Conservation (phyloP, 2,113 vertebrate species). For the Oryzias melastigma region DNA sequence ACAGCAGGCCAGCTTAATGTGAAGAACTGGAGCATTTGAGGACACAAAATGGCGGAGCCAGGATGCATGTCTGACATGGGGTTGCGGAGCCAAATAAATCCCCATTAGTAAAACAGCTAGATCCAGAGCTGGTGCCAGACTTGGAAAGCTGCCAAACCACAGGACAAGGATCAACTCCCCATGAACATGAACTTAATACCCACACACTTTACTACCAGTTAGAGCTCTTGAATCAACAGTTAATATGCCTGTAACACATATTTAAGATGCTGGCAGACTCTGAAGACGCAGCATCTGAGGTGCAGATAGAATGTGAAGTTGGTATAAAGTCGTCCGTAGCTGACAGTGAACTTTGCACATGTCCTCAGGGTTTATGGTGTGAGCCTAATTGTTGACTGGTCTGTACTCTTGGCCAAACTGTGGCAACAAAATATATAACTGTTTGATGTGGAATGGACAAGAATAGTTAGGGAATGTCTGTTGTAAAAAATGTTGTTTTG, state of each 20-base stretch:
- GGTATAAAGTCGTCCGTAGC: conserved; percentile 16
- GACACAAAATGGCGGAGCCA: conserved; percentile 59
- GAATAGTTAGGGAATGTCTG: conserved; percentile 39
- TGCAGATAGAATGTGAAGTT: conserved; percentile 24
- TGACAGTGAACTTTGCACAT: conserved; percentile 37
- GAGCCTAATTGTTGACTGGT: conserved; percentile 40
- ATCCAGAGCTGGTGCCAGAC: conserved; percentile 54
- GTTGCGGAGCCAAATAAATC: conserved; percentile 67
- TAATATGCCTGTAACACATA: conserved; percentile 45
- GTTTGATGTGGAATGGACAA: conserved; percentile 19
- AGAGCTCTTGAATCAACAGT: conserved; percentile 51
- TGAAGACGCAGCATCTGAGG: conserved; percentile 23
- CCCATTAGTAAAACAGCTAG: conserved; percentile 54
- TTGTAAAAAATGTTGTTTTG: conserved; percentile 24
- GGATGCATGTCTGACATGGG: conserved; percentile 60
- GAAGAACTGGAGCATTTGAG: conserved; percentile 52
- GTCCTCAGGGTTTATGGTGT: conserved; percentile 29
- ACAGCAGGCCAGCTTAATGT: conserved; percentile 37
- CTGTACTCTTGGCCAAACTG: conserved; percentile 33
- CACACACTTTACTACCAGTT: conserved; percentile 54
- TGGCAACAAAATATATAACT: conserved; percentile 22
- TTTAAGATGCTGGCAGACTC: conserved; percentile 18
- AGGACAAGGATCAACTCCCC: conserved; percentile 67
- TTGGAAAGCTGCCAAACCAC: conserved; percentile 63
- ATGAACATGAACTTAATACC: conserved; percentile 53